phyloP scores from a whole-genome alignment of 2,113 vertebrate genomes.

The Aldabrachelys gigantea region DNA sequence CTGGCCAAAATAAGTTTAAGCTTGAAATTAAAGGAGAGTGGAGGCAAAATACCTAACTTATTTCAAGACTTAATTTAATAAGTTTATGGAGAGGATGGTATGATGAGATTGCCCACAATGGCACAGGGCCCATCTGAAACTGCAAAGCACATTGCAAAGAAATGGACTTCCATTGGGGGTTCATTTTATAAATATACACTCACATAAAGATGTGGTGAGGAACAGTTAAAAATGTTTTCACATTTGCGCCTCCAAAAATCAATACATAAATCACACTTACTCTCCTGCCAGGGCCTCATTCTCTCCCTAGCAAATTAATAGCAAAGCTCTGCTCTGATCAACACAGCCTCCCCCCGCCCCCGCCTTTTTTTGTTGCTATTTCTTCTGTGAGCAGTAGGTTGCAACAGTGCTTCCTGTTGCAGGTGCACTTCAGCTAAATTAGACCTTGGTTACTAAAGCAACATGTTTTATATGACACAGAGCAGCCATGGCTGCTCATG shows the following conservation, averaged over 20 bases:
- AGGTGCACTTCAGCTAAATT: neutral
- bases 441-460: neutral
- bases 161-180: neutral
- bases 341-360: no score
- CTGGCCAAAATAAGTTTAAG: neutral
- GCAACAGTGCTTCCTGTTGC: neutral
- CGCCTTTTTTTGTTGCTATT: accelerated
- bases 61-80: neutral
- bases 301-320: neutral
- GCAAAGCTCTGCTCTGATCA: neutral
- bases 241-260: slow-evolving; percentile 21
- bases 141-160: neutral
- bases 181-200: slow-evolving; percentile 14
- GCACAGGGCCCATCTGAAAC: neutral
- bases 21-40: neutral
- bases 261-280: neutral
- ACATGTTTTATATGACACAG: accelerated
- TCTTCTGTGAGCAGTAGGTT: neutral
- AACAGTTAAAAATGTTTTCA: neutral
- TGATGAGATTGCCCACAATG: neutral
- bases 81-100: neutral
- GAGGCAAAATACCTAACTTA: neutral
- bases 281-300: neutral
- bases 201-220: neutral
- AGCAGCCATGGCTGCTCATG: neutral